Evolutionary conservation across 2,797 vertebrate species (phyloP), one percentile per base, ranked within the genome.

Genomic region (Tachyglossus aculeatus): DNA sequence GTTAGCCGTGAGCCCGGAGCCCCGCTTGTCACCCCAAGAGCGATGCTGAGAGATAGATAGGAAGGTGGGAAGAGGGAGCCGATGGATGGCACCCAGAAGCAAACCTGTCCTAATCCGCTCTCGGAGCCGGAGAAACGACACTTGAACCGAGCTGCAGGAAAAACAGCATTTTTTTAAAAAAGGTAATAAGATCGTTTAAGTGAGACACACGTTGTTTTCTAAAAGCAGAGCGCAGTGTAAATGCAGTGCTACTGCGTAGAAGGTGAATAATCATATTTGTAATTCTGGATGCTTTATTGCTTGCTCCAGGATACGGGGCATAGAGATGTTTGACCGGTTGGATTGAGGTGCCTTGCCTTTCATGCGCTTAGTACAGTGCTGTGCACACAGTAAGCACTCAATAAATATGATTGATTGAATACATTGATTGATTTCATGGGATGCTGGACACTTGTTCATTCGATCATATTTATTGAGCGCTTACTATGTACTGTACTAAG

Each of bases 261-360:
- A 50, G 56, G 67, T 83, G 83, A 74, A 85, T 82, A 76, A 83
- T 75, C 50, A 67, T 67, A 78, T n/a, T n/a, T n/a, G n/a, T n/a
- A n/a, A n/a, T n/a, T n/a, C n/a, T n/a, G n/a, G n/a, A n/a, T n/a
- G n/a, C n/a, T n/a, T n/a, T n/a, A n/a, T n/a, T n/a, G n/a, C n/a
- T n/a, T n/a, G n/a, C n/a, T n/a, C n/a, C n/a, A n/a, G n/a, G n/a
- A n/a, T n/a, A n/a, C n/a, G n/a, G n/a, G n/a, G n/a, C n/a, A n/a
- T n/a, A n/a, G n/a, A n/a, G n/a, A n/a, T n/a, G n/a, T n/a, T n/a
- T n/a, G n/a, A n/a, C n/a, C n/a, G n/a, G n/a, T n/a, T n/a, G n/a
- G n/a, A n/a, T n/a, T n/a, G n/a, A n/a, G n/a, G n/a, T n/a, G n/a
- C n/a, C n/a, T n/a, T n/a, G n/a, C n/a, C n/a, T n/a, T n/a, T n/a